Base-by-base conservation (phyloP, 2,888 invertebrate species). In the Ophraella communa region DNA sequence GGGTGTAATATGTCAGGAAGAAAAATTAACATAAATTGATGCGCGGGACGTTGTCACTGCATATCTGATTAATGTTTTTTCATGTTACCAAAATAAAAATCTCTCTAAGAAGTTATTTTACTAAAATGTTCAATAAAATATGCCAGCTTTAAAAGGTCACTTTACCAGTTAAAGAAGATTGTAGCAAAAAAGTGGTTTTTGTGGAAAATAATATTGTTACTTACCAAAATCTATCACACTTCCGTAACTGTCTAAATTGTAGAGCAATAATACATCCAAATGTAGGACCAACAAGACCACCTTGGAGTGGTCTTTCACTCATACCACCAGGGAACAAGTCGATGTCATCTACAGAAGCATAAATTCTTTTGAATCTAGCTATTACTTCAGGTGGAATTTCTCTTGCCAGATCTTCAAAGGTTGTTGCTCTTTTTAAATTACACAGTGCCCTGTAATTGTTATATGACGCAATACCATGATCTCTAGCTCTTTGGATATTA, bases 251-350 rank as follows among this genome's bases (percentile, higher is more conserved):
- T 58, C 93, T 85, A 84, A 97, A 97, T 83, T 98, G 98, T 56
- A 94, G 93, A 58, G 95, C 97, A 73, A 98, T 95, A 75, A 98
- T 92, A 78, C 95, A 92, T 11, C 95, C 96, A 78, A 98, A 92
- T 0, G 97, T 97, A 0, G 97, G 97, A 3, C 98, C 98, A 0
- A 98, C 93, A 0, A 95, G 83, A 4, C 95, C 96, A 4, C 97
- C 97, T 76, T 93, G 93, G 4, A 95, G 84, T 0, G 94, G 93
- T 52, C 92, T 85, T 80, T 94, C 93, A 73, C 95, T 93, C 90
- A 98, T 91, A 1, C 96, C 94, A 20, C 97, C 98, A 0, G 96
- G 94, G 87, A 98, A 98, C 2, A 98, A 85, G 81, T 98, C 95
- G 62, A 98, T 95, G 80, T 98, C 98, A 76, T 98, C 96, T 0